These are phyloP conservation scores for Rhinoptilus africanus DNA, from an alignment of 2,113 vertebrate genomes.

Conservation along the genomic window DNA sequence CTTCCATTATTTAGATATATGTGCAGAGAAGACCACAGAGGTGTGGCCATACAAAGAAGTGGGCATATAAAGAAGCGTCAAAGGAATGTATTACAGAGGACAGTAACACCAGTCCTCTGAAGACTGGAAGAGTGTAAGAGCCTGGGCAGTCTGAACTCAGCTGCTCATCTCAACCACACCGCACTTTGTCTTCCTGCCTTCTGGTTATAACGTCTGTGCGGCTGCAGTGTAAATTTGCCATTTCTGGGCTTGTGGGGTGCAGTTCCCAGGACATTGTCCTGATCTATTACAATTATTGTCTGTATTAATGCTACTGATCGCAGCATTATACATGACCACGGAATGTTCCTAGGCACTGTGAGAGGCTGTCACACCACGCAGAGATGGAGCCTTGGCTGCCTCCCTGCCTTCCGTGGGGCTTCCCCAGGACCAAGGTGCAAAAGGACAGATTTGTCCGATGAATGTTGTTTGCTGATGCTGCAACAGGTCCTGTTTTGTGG, in stretches of 20 bases:
- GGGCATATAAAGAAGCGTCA: not conserved
- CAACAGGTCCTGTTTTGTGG: not conserved
- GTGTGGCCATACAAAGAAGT: not conserved
- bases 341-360: not conserved
- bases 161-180: not conserved
- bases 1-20: not conserved
- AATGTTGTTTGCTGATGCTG: not conserved
- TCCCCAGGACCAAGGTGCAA: not conserved
- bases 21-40: not conserved
- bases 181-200: not conserved
- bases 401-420: not conserved
- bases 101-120: not conserved
- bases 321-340: rapidly evolving
- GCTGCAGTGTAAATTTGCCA: not conserved
- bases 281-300: not conserved
- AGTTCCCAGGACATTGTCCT: not conserved
- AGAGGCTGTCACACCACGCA: not conserved
- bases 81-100: not conserved
- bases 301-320: not conserved
- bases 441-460: not conserved
- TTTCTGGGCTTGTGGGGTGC: not conserved
- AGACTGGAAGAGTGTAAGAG: not conserved
- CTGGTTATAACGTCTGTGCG: not conserved
- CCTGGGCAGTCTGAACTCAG: not conserved
- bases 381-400: not conserved